Conservation (phyloP, 30 jellyfish, hydroid and myxozoan genomes). For the Pseudorhiza aurosa region DNA sequence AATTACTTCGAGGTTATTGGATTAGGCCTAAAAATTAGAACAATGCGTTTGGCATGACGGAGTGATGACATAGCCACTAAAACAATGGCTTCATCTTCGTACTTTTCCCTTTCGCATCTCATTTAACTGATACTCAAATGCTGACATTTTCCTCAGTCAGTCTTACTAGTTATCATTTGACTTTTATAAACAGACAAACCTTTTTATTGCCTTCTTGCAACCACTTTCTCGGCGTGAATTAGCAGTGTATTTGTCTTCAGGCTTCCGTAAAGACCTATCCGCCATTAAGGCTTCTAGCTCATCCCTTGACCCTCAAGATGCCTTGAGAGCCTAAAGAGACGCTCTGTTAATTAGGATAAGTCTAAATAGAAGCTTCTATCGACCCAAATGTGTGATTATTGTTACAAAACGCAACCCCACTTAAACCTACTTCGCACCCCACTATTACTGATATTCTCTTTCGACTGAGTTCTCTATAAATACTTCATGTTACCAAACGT, state of each 20-base stretch:
- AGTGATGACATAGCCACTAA: slow-evolving; percentile 3
- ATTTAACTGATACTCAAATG: too few species aligned
- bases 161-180: too few species aligned
- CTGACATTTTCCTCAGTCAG: too few species aligned
- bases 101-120: too few species aligned
- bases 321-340: slow-evolving; percentile 70
- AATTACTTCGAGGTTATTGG: neutral
- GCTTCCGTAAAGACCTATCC: slow-evolving; percentile 76
- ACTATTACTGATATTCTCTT: slow-evolving; percentile 17
- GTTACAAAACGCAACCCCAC: neutral
- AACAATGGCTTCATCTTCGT: slow-evolving; percentile 16
- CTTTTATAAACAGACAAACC: slow-evolving; percentile 13
- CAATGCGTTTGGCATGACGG: slow-evolving; percentile 9
- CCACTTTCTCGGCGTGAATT: slow-evolving; percentile 52
- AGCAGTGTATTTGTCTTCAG: slow-evolving; percentile 59
- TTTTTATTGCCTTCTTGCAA: slow-evolving; percentile 14
- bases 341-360: neutral
- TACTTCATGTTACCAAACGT: slow-evolving; percentile 21
- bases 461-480: slow-evolving; percentile 32
- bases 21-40: slow-evolving; percentile 3
- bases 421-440: slow-evolving; percentile 47
- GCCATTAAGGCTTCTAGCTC: slow-evolving; percentile 78
- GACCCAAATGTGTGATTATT: neutral
- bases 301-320: slow-evolving; percentile 79
- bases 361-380: neutral